Evolutionary conservation across 2,113 vertebrate genomes (phyloP), one percentile per base, ranked within the genome.

Genomic region (Alosa alosa): DNA sequence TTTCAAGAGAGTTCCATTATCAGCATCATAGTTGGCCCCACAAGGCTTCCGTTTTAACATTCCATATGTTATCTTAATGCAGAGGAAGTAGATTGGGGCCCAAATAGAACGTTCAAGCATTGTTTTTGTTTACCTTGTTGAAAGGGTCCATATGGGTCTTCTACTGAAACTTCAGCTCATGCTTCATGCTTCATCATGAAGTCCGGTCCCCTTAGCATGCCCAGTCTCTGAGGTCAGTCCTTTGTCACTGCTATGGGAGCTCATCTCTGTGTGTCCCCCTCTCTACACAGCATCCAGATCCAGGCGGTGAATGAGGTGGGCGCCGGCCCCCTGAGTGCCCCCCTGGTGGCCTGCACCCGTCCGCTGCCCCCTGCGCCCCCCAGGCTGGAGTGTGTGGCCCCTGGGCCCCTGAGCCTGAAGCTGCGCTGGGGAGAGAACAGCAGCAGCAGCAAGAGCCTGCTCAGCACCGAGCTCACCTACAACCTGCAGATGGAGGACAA

Each of bases 341-440:
- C 96, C 47, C 95, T 99, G 91, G 95, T 94, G 86, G 96, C 93
- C 55, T 96, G 96, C 94, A 99, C 98, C 84, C 96, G 96, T 88
- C 97, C 97, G 0, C 94, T 99, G 36, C 98, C 98, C 17, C 98
- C 98, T 0, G 92, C 93, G 81, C 98, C 98, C 87, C 98, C 98
- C 52, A 95, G 96, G 83, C 94, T 99, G 1, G 98, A 99, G 83
- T 99, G 98, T 89, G 94, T 97, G 0, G 97, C 97, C 1, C 94
- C 97, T 0, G 98, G 98, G 83, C 98, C 98, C 46, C 98, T 99
- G 94, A 99, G 98, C 92, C 96, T 99, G 87, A 99, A 98, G 93
- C 95, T 99, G 55, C 98, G 97, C 68, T 99, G 98, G 98, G 97
- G 97, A 1, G 98, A 99, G 84, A 96, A 96, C 85, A 95, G 91